Conservation (phyloP, 2,797 vertebrate genomes). For the Pristis pectinata region DNA sequence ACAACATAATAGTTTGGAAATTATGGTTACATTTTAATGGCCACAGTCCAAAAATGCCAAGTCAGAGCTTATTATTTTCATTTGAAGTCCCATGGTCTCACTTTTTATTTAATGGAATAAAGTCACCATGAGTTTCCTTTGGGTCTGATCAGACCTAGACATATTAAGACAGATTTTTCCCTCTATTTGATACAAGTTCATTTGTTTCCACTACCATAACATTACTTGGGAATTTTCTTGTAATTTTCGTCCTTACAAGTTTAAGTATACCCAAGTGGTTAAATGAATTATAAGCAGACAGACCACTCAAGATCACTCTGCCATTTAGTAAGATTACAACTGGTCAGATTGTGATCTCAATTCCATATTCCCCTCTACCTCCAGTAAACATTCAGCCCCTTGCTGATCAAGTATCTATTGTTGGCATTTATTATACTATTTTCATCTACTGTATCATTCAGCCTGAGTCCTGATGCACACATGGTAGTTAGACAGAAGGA, state of each 20-base stretch:
- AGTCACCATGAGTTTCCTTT: background rate
- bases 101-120: background rate
- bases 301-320: no score
- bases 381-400: no score
- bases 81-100: background rate
- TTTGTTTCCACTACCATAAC: background rate
- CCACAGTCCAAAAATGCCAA: background rate
- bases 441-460: no score
- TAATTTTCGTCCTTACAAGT: background rate
- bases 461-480: no score
- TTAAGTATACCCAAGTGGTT: background rate
- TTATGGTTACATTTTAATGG: background rate
- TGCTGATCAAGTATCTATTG: no score
- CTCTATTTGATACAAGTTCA: background rate
- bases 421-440: no score
- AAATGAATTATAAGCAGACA: no score
- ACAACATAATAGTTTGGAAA: background rate
- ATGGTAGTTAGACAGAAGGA: no score
- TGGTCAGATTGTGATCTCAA: no score
- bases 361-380: no score
- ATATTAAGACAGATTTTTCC: background rate
- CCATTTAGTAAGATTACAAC: no score
- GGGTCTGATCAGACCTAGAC: background rate
- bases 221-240: background rate
- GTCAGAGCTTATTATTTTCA: background rate